Base-by-base conservation (phyloP, 2,888 invertebrate species). In the Xylota sylvarum region DNA sequence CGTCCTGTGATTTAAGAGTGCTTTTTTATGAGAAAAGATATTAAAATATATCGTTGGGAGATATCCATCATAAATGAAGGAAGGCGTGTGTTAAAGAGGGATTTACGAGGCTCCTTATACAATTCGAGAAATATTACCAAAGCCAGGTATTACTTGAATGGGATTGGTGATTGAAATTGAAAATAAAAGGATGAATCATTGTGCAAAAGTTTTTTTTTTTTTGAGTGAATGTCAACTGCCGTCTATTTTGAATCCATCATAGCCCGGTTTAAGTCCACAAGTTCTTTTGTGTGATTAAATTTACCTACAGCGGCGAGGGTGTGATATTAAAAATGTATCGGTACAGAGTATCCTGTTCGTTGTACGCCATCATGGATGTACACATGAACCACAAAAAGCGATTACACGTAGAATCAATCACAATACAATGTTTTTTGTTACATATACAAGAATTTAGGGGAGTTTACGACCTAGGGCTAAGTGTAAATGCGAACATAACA, bases 401-500 rank as follows among this genome's bases (percentile, higher is more conserved):
- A 52, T 67, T 67, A 37, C 37, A 52, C 50, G 50, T 67, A 9
- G 19, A 67, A 67, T 65, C 50, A 65, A 65, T 64, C 32, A 4
- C 4, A 10, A 32, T 32, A 50, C 65, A 65, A 35, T 65, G 56
- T 56, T 14, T 32, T 30, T 14, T 35, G 32, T 5, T 32, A 32
- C n/a, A n/a, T n/a, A n/a, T n/a, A n/a, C 32, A 17, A 12, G 14
- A 32, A 32, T 32, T 30, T 17, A 17, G n/a, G n/a, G 56, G 56
- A 19, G 9, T 9, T 17, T 3, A 9, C 37, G 30, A 35, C 37
- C 58, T 19, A 19, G 14, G 58, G 37, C 14, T 17, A 35, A 6
- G 56, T 35, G 56, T 32, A 32, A 30, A 56, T 35, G 9, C 4
- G 4, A 14, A 56, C 32, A 7, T 0, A 32, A 56, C 56, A 56